Percentiles rank a stretch among this genome's conserved stretches.
These are phyloP conservation scores for Ommatoiulus sabulosus DNA, from an alignment of 2,888 invertebrate species.

Conservation along the genomic window DNA sequence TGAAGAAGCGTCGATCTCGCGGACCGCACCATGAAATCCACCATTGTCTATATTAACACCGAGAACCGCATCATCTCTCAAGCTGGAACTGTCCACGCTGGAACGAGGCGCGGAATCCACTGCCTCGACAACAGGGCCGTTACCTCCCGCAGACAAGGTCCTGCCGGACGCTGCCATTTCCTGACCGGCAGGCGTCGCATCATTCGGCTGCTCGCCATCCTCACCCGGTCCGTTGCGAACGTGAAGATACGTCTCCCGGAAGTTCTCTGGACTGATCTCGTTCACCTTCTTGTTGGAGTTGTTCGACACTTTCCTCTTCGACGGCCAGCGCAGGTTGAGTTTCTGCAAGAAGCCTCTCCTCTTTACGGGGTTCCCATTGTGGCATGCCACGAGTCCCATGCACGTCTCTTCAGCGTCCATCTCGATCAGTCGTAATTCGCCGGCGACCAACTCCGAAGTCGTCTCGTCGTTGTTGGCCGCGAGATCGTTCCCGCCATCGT, in stretches of 20 bases:
- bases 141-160: too few species aligned
- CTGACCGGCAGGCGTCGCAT: too few species aligned
- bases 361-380: conserved; percentile 59
- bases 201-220: conserved; percentile 37
- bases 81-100: too few species aligned
- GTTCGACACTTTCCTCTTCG: conserved; percentile 60
- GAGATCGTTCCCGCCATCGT: not conserved
- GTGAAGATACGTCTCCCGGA: conserved; percentile 63
- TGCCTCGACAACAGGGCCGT: too few species aligned
- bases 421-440: not conserved
- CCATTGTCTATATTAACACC: too few species aligned
- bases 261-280: conserved; percentile 63
- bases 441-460: not conserved
- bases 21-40: too few species aligned
- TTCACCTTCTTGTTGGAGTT: conserved; percentile 60
- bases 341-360: conserved; percentile 64
- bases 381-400: not conserved
- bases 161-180: too few species aligned
- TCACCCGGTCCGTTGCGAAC: conserved; percentile 53
- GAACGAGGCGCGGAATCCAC: too few species aligned
- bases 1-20: too few species aligned
- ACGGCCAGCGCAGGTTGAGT: conserved; percentile 64
- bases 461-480: not conserved
- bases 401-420: not conserved
- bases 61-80: too few species aligned